These are phyloP conservation scores for Hydrochoerus hydrochaeris DNA, from an alignment of 2,113 vertebrate species.

Conservation along the genomic window DNA sequence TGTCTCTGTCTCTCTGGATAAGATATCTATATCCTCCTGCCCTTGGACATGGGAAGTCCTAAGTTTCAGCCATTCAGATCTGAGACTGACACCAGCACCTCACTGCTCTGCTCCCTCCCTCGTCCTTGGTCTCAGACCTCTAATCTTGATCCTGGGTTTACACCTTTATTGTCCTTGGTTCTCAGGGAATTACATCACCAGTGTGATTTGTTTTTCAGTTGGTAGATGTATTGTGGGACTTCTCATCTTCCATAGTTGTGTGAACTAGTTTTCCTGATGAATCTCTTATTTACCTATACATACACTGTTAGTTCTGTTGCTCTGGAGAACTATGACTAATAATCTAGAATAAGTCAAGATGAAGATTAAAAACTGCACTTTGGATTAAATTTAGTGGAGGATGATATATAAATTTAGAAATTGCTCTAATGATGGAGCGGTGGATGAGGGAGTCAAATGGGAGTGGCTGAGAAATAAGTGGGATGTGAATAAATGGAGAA, in stretches of 20 bases:
- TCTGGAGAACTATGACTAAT: neutral
- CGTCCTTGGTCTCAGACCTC: neutral
- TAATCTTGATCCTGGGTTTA: neutral
- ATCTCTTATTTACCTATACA: neutral
- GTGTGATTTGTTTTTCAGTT: neutral
- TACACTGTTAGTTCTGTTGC: neutral
- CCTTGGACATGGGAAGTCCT: neutral
- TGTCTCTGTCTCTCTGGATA: neutral
- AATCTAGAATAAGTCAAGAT: neutral
- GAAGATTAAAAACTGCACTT: neutral
- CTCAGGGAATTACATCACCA: neutral
- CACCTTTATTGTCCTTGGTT: neutral
- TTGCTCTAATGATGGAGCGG: neutral
- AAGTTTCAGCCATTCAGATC: neutral
- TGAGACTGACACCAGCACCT: neutral
- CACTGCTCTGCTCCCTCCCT: neutral
- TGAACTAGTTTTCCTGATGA: neutral
- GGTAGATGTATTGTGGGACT: neutral
- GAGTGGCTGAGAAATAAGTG: neutral
- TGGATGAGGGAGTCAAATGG: neutral
- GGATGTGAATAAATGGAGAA: neutral
- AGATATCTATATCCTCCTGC: neutral
- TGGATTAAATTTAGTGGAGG: neutral
- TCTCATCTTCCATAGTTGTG: neutral
- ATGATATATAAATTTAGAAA: neutral